Conservation (phyloP, 1,140 invertebrate genomes). For the Vollenhovia emeryi region DNA sequence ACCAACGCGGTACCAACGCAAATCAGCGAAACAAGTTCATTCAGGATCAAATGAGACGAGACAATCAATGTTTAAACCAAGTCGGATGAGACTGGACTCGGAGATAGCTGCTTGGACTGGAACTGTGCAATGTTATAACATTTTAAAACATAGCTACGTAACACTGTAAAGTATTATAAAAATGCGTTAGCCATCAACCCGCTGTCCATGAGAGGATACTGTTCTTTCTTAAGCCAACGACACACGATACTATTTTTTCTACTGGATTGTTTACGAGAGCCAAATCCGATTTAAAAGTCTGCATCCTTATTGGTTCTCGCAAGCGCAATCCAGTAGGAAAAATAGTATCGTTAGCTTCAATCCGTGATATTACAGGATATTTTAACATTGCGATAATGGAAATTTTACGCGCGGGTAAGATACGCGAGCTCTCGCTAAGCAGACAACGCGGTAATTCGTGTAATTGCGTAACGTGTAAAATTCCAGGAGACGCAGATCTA, state of each 20-base stretch:
- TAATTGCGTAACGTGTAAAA: background rate
- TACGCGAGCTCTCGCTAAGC: background rate
- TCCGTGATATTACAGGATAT: background rate
- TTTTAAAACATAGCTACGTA: background rate
- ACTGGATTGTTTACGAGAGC: too few species aligned
- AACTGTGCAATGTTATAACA: background rate
- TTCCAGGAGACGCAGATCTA: background rate
- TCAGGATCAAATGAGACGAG: background rate
- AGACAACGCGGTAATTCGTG: background rate
- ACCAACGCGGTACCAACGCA: background rate
- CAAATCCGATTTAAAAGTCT: too few species aligned
- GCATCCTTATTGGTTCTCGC: too few species aligned
- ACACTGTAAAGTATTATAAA: background rate
- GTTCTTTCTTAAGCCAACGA: too few species aligned
- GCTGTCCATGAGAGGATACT: background rate
- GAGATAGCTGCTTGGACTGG: too few species aligned
- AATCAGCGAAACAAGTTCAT: background rate
- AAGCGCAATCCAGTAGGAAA: too few species aligned
- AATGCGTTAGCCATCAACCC: background rate
- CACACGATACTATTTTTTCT: too few species aligned
- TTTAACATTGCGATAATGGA: background rate
- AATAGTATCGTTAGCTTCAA: background rate
- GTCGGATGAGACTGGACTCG: background rate
- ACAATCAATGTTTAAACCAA: background rate
- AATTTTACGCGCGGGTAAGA: background rate